Conservation (phyloP, 2,113 vertebrate species). For the Eupsittula cactorum region DNA sequence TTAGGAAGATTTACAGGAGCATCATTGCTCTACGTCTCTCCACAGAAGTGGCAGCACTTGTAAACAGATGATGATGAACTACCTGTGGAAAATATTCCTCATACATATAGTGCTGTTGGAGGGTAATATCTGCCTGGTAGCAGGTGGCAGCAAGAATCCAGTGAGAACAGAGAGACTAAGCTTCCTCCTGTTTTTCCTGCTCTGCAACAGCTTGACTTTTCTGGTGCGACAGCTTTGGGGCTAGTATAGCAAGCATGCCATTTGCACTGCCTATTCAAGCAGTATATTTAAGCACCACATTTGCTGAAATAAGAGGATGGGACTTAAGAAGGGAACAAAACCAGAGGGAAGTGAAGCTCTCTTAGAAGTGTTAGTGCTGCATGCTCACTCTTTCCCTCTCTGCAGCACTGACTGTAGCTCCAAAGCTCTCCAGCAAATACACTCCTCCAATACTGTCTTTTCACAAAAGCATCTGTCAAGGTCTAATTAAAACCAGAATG, state of each 20-base stretch:
- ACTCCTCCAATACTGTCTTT: background rate
- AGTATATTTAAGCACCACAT: background rate
- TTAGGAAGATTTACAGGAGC: background rate
- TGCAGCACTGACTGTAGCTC: background rate
- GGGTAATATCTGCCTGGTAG: background rate
- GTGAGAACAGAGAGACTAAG: background rate
- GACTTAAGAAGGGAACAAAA: background rate
- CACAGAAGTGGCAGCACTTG: background rate
- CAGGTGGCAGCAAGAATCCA: background rate
- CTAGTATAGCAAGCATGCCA: background rate
- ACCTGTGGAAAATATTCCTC: background rate
- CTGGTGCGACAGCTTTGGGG: background rate
- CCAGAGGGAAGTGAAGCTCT: fast-evolving
- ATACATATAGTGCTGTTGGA: background rate
- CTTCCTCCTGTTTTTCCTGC: background rate
- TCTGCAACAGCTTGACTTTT: background rate
- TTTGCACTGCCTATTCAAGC: background rate
- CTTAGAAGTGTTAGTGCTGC: fast-evolving
- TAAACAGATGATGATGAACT: background rate
- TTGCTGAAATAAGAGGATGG: background rate
- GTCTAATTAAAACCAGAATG: background rate
- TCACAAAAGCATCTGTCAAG: background rate
- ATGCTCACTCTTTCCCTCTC: background rate
- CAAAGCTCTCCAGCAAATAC: background rate
- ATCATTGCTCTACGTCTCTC: background rate